A percentile compares a stretch with the other conserved stretches of the same genome.
Evolutionary conservation across 2,113 vertebrate species (phyloP).

Genomic region (Salminus brasiliensis): DNA sequence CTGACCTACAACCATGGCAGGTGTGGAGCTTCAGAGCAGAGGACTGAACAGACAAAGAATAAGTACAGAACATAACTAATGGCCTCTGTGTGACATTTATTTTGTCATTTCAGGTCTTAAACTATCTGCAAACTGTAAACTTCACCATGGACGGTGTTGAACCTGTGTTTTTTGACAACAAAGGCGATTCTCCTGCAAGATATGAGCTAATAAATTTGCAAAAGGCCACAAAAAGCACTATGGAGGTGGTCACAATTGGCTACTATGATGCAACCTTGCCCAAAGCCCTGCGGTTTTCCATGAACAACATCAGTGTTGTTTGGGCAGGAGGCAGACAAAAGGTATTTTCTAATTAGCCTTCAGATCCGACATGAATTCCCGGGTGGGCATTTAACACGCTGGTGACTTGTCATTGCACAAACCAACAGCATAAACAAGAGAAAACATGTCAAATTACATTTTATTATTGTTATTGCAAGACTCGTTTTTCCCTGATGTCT

Average conservation of each 20-base stretch:
- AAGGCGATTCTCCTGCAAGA: constrained; percentile 68
- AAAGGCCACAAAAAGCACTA: constrained; percentile 56
- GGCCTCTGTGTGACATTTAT: background rate
- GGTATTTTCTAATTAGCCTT: constrained; percentile 21
- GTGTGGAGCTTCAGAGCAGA: constrained; percentile 10
- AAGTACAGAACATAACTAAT: background rate
- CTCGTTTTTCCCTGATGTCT: constrained; percentile 30
- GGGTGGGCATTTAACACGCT: constrained; percentile 5
- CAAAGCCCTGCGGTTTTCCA: constrained; percentile 34
- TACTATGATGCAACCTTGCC: constrained; percentile 66
- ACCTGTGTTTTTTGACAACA: constrained; percentile 63
- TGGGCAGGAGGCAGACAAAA: constrained; percentile 57
- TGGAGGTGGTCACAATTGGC: constrained; percentile 65
- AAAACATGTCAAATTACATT: constrained; percentile 46
- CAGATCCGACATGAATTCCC: background rate
- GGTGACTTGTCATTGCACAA: constrained; percentile 23
- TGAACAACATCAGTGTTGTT: constrained; percentile 50
- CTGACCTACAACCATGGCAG: constrained; percentile 46
- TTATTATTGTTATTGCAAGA: constrained; percentile 38
- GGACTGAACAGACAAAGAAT: background rate
- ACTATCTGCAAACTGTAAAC: constrained; percentile 53
- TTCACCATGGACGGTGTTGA: constrained; percentile 61
- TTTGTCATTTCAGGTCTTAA: constrained; percentile 50
- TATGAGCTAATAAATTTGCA: constrained; percentile 72
- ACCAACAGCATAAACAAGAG: constrained; percentile 33